Evolutionary conservation across 1,140 invertebrate genomes (phyloP), one percentile per base, ranked within the genome.

Genomic region (Matsumurasca onukii): DNA sequence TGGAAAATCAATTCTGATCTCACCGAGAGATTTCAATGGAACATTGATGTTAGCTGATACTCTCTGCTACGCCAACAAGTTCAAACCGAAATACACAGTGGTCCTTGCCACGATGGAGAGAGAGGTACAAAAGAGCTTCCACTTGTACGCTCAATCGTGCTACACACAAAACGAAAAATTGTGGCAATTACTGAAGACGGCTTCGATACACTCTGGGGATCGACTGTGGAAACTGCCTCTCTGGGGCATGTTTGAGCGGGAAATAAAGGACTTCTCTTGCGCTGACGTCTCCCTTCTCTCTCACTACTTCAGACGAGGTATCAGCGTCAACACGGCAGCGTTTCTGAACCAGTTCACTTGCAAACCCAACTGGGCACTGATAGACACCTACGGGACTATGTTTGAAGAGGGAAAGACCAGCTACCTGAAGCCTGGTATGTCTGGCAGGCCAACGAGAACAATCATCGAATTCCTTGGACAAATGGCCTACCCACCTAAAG

Each of bases 371-470:
- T 87, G 85, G 85, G 72, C 85, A 61, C 85, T 86, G 73, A 70
- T 86, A 39, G 86, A 87, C 74, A 86, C 85, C 63, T 84, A 83
- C 71, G 84, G 84, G 0, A 83, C 85, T 80, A 67, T 57, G 25
- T 34, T n/a, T 81, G 85, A 86, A 66, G 83, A 84, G 70, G 82
- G 82, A 69, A 88, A 91, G 65, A 86, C 90, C 48, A 79, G 85
- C 0, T 93, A 94, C 77, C 77, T 94, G 29, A 75, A 77, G 25
- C 84, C 83, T 76, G 88, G 88, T 66, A 91, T 92, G 89, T 86
- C 89, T 67, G 92, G 92, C 12, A 81, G 91, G 45, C 92, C 93
- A 15, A 92, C 91, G 0, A 83, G 93, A 73, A 94, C 92, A 2
- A 74, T 95, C 0, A 87, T 94, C 22, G 86, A 93, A 76, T 88